Conservation (phyloP, 2,113 vertebrate species). For the Pachycephala philippinensis region DNA sequence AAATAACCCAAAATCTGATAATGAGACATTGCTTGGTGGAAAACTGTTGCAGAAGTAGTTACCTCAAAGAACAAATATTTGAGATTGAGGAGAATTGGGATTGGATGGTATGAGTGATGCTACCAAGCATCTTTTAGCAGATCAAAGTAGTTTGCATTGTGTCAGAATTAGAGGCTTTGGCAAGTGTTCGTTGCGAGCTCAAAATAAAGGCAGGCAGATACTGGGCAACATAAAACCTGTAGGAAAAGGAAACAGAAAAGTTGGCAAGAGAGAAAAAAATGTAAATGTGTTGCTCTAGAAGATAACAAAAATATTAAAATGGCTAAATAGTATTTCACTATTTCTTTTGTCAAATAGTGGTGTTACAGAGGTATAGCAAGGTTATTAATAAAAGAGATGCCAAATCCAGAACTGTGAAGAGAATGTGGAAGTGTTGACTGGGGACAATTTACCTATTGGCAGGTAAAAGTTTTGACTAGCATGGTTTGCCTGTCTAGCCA, state of each 20-base stretch:
- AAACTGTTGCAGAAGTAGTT: not conserved
- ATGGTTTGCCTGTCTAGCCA: not conserved
- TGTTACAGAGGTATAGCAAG: not conserved
- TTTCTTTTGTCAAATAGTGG: not conserved
- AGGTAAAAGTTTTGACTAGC: not conserved
- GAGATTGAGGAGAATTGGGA: not conserved
- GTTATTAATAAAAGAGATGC: not conserved
- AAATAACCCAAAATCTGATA: not conserved
- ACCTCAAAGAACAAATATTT: not conserved
- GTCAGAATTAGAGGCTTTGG: not conserved
- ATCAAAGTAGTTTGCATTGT: not conserved
- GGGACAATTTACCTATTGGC: not conserved
- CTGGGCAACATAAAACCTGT: not conserved
- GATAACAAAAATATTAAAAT: not conserved
- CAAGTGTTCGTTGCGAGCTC: accelerated
- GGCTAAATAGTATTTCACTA: not conserved
- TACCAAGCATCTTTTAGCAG: not conserved
- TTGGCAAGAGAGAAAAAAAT: not conserved
- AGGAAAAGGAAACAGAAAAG: not conserved
- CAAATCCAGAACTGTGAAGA: not conserved
- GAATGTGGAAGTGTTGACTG: not conserved
- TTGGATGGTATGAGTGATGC: not conserved
- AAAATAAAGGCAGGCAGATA: not conserved
- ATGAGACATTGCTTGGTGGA: not conserved
- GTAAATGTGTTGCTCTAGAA: not conserved